phyloP scores from a whole-genome alignment of 2,113 vertebrate genomes.

The Apodemus sylvaticus region DNA sequence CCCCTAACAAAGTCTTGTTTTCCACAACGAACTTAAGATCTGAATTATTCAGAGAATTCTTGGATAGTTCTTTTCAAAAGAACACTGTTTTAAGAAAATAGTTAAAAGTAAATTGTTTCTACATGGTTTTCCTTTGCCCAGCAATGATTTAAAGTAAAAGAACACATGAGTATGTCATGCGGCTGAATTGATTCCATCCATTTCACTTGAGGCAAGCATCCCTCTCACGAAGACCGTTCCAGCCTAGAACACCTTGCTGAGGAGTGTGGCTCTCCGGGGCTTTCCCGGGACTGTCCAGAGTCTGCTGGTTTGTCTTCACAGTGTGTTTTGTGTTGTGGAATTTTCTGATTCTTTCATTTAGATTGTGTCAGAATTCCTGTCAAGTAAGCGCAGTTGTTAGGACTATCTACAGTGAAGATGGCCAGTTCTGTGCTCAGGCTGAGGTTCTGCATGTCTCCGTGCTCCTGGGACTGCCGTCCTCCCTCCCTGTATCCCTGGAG shows the following conservation, averaged over 20 bases:
- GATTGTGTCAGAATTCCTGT: not conserved
- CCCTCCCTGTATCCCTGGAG: too few relatives aligned
- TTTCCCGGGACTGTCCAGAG: not conserved
- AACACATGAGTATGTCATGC: not conserved
- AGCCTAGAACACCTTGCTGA: not conserved
- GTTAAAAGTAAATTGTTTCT: slow-evolving; percentile 34
- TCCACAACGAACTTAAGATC: not conserved
- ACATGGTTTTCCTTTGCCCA: not conserved
- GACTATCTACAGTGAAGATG: not conserved
- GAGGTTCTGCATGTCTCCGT: not conserved
- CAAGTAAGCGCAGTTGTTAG: not conserved
- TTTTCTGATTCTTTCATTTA: not conserved
- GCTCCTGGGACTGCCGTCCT: not conserved
- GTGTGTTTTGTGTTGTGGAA: not conserved
- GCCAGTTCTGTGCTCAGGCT: not conserved
- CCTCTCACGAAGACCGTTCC: not conserved
- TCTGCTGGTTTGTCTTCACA: not conserved
- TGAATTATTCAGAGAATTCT: not conserved
- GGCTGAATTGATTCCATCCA: not conserved
- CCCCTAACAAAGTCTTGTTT: not conserved
- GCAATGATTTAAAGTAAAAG: slow-evolving; percentile 4
- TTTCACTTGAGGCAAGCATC: not conserved
- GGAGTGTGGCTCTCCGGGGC: not conserved
- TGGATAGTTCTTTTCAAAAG: not conserved
- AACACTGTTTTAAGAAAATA: not conserved